Evolutionary conservation across 2,888 invertebrate species (phyloP).

Genomic region (Plebejus argus): DNA sequence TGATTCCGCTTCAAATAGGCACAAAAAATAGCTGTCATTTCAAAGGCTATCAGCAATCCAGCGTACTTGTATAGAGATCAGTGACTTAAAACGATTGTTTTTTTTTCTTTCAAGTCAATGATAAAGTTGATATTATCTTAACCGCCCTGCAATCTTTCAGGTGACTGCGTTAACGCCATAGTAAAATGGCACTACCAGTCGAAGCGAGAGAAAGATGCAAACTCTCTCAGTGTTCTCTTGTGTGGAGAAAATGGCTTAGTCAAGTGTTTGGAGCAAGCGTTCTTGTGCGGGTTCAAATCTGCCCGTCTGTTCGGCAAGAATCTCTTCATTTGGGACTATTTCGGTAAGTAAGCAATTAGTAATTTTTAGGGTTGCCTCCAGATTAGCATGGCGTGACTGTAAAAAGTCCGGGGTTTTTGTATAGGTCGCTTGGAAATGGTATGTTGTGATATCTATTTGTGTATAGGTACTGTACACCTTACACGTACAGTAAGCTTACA

Average conservation of each 20-base stretch:
- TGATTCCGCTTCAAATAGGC: too few relatives aligned
- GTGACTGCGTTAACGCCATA: constrained; percentile 97
- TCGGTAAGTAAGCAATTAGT: constrained; percentile 82
- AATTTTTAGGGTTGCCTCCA: neutral
- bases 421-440: too few relatives aligned
- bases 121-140: neutral
- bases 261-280: constrained; percentile 95
- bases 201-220: constrained; percentile 90
- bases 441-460: too few relatives aligned
- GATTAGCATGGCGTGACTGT: too few relatives aligned
- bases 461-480: too few relatives aligned
- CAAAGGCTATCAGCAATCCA: too few relatives aligned
- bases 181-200: constrained; percentile 97
- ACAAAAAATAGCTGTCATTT: too few relatives aligned
- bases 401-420: too few relatives aligned
- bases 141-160: constrained; percentile 62
- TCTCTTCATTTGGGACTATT: constrained; percentile 98
- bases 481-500: too few relatives aligned
- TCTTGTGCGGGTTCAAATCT: constrained; percentile 97
- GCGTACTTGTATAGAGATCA: too few relatives aligned
- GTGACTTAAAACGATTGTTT: too few relatives aligned
- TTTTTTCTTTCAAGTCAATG: neutral
- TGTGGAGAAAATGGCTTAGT: constrained; percentile 98
- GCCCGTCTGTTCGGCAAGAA: constrained; percentile 95
- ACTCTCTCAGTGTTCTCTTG: constrained; percentile 92